Evolutionary conservation across 2,888 invertebrate genomes (phyloP).

Genomic region (Dasypogon diadema): DNA sequence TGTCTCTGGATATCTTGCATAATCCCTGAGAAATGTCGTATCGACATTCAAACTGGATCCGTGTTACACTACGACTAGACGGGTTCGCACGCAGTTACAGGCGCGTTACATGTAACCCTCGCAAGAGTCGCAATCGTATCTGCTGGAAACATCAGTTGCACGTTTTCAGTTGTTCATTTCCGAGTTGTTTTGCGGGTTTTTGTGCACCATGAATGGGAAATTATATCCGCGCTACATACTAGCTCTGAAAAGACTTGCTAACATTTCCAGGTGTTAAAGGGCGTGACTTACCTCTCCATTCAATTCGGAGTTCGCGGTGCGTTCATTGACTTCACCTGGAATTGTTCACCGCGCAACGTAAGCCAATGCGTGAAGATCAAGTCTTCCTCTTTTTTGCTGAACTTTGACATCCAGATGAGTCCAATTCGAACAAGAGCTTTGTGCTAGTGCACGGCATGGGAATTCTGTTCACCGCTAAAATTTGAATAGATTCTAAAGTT

Average conservation of each 20-base stretch:
- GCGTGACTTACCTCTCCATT: slow-evolving; percentile 43
- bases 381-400: slow-evolving; percentile 14
- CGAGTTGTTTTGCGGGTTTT: slow-evolving; percentile 6
- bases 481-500: slow-evolving; percentile 11
- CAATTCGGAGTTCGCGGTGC: slow-evolving; percentile 26
- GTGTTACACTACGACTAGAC: slow-evolving; percentile 12
- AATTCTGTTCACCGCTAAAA: slow-evolving; percentile 1
- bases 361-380: slow-evolving; percentile 19
- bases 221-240: slow-evolving; percentile 2
- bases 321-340: slow-evolving; percentile 28
- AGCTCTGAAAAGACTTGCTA: neutral
- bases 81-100: slow-evolving; percentile 41
- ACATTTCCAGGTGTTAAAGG: slow-evolving; percentile 28
- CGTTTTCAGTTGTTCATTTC: slow-evolving; percentile 12
- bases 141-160: slow-evolving; percentile 11
- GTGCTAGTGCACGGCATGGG: neutral
- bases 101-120: neutral
- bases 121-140: slow-evolving; percentile 9
- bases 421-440: slow-evolving; percentile 9
- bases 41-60: slow-evolving; percentile 14
- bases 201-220: slow-evolving; percentile 31
- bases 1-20: slow-evolving; percentile 13
- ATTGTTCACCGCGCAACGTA: neutral
- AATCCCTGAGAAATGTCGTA: slow-evolving; percentile 36
- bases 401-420: slow-evolving; percentile 24